Base-by-base conservation (phyloP, 2,113 vertebrate species). In the Apteryx owenii region DNA sequence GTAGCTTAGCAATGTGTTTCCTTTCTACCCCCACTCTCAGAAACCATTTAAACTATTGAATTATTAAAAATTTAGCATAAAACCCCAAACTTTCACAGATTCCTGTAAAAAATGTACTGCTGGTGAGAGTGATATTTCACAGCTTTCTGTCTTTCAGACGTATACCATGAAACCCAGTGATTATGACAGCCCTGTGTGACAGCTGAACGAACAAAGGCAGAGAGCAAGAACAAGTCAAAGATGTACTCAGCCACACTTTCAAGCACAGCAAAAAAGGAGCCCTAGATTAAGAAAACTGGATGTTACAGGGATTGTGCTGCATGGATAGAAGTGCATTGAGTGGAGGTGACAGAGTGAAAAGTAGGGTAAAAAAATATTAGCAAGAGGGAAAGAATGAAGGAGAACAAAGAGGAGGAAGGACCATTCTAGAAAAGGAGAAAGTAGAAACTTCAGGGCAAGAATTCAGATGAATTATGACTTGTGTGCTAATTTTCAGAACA, bases 91-190 rank as follows among this genome's bases (percentile, higher is more conserved):
- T 65, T 80, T 70, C 79, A 3, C 7, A 33, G 28, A 60, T 65
- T 42, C 18, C 29, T 81, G 48, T 75, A 80, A 12, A 68, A 85
- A 89, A 28, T 10, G 33, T 62, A 44, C 15, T 56, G 17, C 17
- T 50, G 8, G 5, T 50, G 3, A 20, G 25, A 61, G 18, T 56
- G 31, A 61, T 38, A 73, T n/a, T 72, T 81, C 40, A 66, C 12
- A 38, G 5, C 3, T 77, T 72, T 51, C 23, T 76, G 9, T 21
- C 87, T 95, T 89, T 85, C n/a, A 88, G 38, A 25, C 2, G 19
- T 4, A 9, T 22, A 13, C 14, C 5, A 14, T 56, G 62, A 50
- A 85, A 72, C 1, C 2, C 1, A 0, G 4, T n/a, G 23, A 68
- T 44, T 80, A 70, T 8, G 20, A 44, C 7, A 88, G 8, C 5